Evolutionary conservation across 2,888 invertebrate species (phyloP).

Genomic region (Cerceris ruficornis): DNA sequence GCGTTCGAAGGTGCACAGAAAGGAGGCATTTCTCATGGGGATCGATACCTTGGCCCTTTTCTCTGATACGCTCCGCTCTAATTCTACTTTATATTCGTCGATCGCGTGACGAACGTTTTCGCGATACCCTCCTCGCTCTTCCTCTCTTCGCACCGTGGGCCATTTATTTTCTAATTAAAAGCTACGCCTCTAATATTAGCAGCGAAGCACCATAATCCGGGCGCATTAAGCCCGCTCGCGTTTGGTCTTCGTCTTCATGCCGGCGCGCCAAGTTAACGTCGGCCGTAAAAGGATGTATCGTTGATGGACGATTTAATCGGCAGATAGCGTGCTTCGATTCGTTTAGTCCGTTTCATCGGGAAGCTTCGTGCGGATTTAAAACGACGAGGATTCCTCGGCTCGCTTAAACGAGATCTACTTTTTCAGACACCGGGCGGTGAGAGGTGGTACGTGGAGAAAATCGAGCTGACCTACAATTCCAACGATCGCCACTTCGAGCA

Average conservation of each 20-base stretch:
- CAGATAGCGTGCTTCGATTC: not conserved
- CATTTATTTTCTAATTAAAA: slow-evolving; percentile 1
- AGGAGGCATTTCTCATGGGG: slow-evolving; percentile 4
- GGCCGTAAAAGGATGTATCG: no score
- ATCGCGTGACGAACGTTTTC: slow-evolving; percentile 31
- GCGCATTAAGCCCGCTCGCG: not conserved
- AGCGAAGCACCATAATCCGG: not conserved
- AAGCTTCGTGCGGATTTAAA: not conserved
- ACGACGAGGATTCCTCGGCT: not conserved
- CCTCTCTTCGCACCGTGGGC: not conserved
- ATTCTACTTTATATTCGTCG: slow-evolving; percentile 27
- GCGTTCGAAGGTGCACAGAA: slow-evolving; percentile 6
- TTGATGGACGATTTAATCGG: no score
- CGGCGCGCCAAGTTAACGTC: no score
- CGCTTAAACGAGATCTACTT: not conserved
- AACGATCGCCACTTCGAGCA: slow-evolving; percentile 83
- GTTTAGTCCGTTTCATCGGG: not conserved
- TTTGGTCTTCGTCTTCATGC: no score
- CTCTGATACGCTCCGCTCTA: slow-evolving; percentile 21
- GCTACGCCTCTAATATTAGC: not conserved
- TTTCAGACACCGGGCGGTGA: slow-evolving; percentile 93
- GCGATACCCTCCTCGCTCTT: not conserved
- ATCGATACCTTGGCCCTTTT: slow-evolving; percentile 41
- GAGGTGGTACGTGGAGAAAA: slow-evolving; percentile 92
- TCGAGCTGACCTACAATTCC: slow-evolving; percentile 89